Evolutionary conservation across 2,797 vertebrate genomes (phyloP).

Genomic region (Odontamblyopus rebecca): DNA sequence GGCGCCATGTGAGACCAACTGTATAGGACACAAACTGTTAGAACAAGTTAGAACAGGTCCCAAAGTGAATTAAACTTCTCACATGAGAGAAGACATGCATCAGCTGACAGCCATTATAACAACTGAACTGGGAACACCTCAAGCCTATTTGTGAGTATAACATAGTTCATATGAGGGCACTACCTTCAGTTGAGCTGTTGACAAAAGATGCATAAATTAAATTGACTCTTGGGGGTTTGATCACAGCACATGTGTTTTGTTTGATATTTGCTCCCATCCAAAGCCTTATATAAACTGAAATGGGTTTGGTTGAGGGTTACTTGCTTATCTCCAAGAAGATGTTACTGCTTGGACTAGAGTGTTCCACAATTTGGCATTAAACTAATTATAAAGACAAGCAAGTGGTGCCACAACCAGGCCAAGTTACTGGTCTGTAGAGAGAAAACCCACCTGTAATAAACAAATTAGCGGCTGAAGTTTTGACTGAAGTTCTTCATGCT

Average conservation of each 20-base stretch:
- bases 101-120: constrained; percentile 56
- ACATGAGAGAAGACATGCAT: constrained; percentile 40
- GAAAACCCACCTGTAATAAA: no score
- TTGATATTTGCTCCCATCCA: neutral
- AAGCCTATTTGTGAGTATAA: neutral
- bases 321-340: no score
- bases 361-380: neutral
- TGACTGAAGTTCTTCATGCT: no score
- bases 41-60: constrained; percentile 33
- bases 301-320: neutral
- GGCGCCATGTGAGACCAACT: neutral
- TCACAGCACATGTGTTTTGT: neutral
- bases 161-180: constrained; percentile 9
- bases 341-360: neutral
- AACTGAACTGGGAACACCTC: constrained; percentile 9
- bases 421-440: no score
- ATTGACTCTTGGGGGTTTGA: neutral
- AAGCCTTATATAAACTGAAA: neutral
- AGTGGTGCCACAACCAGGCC: no score
- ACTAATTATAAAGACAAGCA: neutral
- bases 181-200: neutral
- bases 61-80: constrained; percentile 41
- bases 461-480: no score
- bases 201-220: neutral
- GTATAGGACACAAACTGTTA: constrained; percentile 9